A percentile compares a stretch with the other conserved stretches of the same genome.
Evolutionary conservation across 2,797 vertebrate species (phyloP).

Genomic region (Amblyraja radiata): DNA sequence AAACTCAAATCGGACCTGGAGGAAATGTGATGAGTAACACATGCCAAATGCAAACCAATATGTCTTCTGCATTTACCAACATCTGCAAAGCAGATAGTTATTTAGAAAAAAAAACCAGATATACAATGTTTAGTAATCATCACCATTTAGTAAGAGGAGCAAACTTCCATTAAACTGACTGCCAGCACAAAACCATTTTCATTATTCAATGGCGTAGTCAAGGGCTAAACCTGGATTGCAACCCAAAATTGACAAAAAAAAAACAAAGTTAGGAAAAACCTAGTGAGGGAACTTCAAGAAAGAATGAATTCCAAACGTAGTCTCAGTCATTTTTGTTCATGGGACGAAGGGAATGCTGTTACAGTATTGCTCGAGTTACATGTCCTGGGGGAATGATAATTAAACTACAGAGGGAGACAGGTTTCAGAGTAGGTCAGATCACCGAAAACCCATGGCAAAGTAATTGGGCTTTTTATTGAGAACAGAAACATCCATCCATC

Average conservation of each 20-base stretch:
- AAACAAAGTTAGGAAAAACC: neutral
- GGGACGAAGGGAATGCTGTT: neutral
- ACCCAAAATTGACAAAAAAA: neutral
- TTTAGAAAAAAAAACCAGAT: neutral
- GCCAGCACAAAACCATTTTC: neutral
- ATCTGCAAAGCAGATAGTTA: neutral
- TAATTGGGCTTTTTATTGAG: neutral
- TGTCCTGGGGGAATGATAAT: neutral
- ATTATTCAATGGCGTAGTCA: neutral
- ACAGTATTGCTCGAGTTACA: too few relatives aligned
- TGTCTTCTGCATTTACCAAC: neutral
- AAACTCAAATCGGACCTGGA: constrained; percentile 42
- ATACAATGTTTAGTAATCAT: neutral
- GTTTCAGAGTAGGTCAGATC: neutral
- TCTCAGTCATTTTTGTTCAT: neutral
- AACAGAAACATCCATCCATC: too few relatives aligned
- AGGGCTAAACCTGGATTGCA: neutral
- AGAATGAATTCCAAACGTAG: neutral
- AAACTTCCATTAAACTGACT: neutral
- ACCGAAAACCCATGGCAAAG: neutral
- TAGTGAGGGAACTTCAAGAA: neutral
- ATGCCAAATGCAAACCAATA: constrained; percentile 41
- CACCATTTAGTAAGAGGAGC: neutral
- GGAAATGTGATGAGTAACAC: constrained; percentile 46
- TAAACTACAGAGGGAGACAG: neutral